These are phyloP conservation scores for Anomalospiza imberbis DNA, from an alignment of 2,797 vertebrate genomes.

Conservation along the genomic window DNA sequence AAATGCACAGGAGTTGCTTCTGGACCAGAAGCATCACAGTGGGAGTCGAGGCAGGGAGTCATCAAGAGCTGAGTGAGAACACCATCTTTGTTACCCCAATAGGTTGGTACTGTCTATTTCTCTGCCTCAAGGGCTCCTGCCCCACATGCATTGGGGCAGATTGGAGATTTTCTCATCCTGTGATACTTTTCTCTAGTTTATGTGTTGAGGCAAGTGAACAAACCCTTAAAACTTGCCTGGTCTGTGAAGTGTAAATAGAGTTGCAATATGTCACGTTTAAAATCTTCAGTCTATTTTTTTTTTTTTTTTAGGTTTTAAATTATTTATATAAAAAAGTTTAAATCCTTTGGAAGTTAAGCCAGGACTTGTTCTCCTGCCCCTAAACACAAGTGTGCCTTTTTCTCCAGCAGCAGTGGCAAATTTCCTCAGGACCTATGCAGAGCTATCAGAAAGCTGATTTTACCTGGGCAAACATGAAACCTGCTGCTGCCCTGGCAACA, in stretches of 20 bases:
- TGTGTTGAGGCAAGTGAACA: background rate
- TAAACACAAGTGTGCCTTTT: background rate
- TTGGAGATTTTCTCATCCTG: background rate
- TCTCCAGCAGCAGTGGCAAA: background rate
- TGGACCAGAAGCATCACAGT: background rate
- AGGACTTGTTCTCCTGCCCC: background rate
- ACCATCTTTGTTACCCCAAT: accelerated
- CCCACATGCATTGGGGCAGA: background rate
- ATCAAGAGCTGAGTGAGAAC: background rate
- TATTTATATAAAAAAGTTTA: background rate
- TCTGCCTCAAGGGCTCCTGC: background rate
- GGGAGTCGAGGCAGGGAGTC: background rate
- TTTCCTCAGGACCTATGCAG: background rate
- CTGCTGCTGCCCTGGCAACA: background rate
- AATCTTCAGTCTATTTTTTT: background rate
- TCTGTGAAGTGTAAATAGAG: background rate
- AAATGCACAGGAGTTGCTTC: background rate
- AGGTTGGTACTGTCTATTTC: background rate
- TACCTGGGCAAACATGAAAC: no score
- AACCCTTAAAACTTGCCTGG: background rate
- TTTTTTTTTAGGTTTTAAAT: no score
- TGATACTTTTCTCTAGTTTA: background rate
- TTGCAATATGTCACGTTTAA: background rate
- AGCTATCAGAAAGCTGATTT: background rate
- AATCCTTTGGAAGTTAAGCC: background rate